Evolutionary conservation across 2,113 vertebrate genomes (phyloP), one percentile per base, ranked within the genome.

Genomic region (Lophochroa leadbeateri): DNA sequence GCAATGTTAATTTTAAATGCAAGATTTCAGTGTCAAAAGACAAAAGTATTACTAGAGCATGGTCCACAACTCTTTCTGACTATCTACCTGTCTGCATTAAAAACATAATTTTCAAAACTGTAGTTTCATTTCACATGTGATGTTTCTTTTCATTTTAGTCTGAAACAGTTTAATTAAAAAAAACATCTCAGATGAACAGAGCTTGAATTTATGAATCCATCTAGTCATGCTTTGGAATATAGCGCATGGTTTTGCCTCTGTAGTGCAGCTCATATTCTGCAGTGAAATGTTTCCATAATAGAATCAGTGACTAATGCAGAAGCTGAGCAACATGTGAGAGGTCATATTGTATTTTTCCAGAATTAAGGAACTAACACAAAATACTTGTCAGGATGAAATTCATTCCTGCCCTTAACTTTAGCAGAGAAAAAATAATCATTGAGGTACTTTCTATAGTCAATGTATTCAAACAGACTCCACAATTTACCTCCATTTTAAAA

Each of bases 71-170:
- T 49, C 44, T 60, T 13, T 24, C 23, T 79, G 13, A 37, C 1
- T 68, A 17, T 57, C 5, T 74, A 15, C 9, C 7, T 24, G 20
- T 17, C 29, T 87, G 8, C 5, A 19, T 80, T 67, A 43, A 77
- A 43, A 6, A 0, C 2, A 52, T 2, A 47, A 3, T 58, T 77
- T 89, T 94, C 25, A 76, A 72, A 69, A 27, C 9, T 53, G 10
- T 0, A 21, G 4, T n/a, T 88, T 63, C 18, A 75, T 60, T 84
- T 78, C 25, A 67, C 2, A 11, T 1, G 1, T 44, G 0, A 10
- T 78, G 6, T 47, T 95, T 81, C 33, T 50, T 49, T 67, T 76
- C 39, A 68, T 78, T 88, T 65, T 43, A 27, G 1, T 61, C 18
- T 63, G 14, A 65, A 92, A 64, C 2, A 31, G 11, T 3, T 58